phyloP scores from a whole-genome alignment of 2,797 vertebrate genomes.

The Apogon hyalosoma region DNA sequence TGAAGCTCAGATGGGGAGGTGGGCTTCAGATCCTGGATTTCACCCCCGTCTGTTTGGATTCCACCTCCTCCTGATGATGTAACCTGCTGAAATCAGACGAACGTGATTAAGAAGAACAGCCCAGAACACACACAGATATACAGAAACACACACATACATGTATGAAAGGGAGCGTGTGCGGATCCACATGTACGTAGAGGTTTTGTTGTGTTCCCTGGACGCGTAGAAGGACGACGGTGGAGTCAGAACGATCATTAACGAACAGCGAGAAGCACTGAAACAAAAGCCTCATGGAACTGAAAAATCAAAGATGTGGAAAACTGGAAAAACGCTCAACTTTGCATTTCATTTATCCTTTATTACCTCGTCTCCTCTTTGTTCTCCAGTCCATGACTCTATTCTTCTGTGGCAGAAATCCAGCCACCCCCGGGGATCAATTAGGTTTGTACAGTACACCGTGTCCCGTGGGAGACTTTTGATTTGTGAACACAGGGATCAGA shows the following conservation, averaged over 20 bases:
- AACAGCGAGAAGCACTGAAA: no score
- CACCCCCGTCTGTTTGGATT: background rate
- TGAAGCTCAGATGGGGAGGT: background rate
- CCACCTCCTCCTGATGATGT: conserved; percentile 28
- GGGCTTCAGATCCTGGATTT: conserved; percentile 14
- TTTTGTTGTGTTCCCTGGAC: no score
- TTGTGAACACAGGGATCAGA: background rate
- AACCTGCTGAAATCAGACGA: conserved; percentile 35
- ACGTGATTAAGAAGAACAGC: background rate
- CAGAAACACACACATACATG: background rate
- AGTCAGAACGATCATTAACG: no score
- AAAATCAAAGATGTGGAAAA: no score
- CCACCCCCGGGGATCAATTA: background rate
- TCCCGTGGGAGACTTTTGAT: background rate
- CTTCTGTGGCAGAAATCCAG: background rate
- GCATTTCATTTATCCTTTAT: background rate
- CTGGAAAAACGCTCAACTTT: no score
- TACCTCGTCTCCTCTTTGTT: background rate
- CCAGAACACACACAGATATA: background rate
- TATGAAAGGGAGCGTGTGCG: background rate
- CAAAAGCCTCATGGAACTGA: no score
- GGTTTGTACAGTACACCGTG: background rate
- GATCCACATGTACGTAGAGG: background rate
- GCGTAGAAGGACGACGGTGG: no score
- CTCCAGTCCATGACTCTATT: background rate